Evolutionary conservation across 35 echinoderm and acorn worm species (phyloP).

Genomic region (Diadema setosum): DNA sequence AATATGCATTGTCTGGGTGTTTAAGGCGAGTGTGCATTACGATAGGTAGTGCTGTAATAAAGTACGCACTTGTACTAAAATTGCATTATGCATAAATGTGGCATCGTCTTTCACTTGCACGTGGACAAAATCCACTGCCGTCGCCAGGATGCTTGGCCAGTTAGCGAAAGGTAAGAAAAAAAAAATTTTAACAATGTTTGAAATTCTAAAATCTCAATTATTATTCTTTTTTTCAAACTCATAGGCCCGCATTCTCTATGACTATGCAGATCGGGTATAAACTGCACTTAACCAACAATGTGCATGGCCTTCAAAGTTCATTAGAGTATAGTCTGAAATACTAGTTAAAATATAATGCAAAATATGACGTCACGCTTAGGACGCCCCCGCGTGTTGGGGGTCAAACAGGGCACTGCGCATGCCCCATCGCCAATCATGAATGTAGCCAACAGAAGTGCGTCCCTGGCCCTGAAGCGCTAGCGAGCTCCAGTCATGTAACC

Average conservation of each 20-base stretch:
- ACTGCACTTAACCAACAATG: neutral
- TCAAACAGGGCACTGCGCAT: neutral
- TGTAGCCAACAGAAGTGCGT: neutral
- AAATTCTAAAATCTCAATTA: neutral
- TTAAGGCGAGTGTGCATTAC: too few species aligned
- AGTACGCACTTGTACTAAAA: too few species aligned
- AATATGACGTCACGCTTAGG: too few species aligned
- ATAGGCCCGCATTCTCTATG: too few species aligned
- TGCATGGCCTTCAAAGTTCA: neutral
- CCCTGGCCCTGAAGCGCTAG: neutral
- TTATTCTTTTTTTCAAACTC: neutral
- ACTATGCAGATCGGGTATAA: neutral
- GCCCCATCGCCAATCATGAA: neutral
- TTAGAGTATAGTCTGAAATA: neutral
- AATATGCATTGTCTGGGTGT: too few species aligned
- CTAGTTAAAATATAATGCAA: neutral
- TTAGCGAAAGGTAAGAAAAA: conserved; percentile 11
- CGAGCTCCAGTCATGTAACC: neutral
- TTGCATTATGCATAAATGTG: too few species aligned
- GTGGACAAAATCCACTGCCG: too few species aligned
- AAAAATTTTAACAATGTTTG: neutral
- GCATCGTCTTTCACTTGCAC: too few species aligned
- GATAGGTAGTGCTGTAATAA: too few species aligned
- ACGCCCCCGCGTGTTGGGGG: too few species aligned
- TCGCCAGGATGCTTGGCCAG: conserved; percentile 17